These are phyloP conservation scores for Peromyscus leucopus DNA, from an alignment of 2,113 vertebrate species.

Conservation along the genomic window DNA sequence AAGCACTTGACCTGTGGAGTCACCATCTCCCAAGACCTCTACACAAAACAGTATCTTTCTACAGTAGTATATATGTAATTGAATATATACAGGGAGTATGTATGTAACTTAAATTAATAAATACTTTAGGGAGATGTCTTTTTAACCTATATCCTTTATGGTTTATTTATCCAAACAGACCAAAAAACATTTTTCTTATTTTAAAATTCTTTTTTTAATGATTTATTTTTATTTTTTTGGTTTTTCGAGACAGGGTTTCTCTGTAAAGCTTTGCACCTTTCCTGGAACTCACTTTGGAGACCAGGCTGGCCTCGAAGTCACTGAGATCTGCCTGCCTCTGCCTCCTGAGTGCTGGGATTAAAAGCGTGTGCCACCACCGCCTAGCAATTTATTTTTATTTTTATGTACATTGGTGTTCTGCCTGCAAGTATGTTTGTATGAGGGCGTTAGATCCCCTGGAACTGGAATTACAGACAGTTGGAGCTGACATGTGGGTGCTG, in stretches of 20 bases:
- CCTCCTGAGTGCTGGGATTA: too few relatives aligned
- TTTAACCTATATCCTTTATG: background rate
- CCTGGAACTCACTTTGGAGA: too few relatives aligned
- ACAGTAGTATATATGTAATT: background rate
- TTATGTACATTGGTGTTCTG: background rate
- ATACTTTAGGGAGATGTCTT: background rate
- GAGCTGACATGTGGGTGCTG: background rate
- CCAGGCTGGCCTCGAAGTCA: too few relatives aligned
- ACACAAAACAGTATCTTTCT: background rate
- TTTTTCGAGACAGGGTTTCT: too few relatives aligned
- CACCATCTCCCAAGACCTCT: background rate
- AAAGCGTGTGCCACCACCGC: too few relatives aligned
- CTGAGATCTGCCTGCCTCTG: too few relatives aligned
- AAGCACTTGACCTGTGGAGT: background rate
- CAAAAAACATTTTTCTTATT: background rate
- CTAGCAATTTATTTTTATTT: background rate
- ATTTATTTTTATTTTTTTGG: background rate
- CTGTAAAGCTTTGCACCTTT: too few relatives aligned
- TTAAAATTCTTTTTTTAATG: background rate
- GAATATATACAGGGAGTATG: background rate
- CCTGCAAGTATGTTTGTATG: background rate
- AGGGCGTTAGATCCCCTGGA: background rate
- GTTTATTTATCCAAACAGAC: slow-evolving; percentile 15
- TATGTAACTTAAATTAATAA: background rate
- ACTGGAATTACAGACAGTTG: background rate